These are phyloP conservation scores for Lamellibrachia columna DNA, from an alignment of 2,888 invertebrate species.

Conservation along the genomic window DNA sequence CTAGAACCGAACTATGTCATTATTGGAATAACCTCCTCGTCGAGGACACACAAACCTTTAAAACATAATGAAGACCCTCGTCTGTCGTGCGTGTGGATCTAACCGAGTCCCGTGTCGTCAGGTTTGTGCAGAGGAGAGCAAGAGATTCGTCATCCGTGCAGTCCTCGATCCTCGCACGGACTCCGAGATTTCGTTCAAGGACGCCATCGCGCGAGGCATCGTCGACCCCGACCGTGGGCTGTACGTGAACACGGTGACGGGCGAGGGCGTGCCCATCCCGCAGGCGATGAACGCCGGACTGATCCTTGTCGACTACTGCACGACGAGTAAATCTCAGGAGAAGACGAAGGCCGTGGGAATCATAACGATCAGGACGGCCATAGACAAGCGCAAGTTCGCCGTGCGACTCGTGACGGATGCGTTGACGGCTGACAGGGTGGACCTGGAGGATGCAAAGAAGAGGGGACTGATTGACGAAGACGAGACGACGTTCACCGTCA, in stretches of 20 bases:
- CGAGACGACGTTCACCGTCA: conserved; percentile 28
- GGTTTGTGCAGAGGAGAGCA: conserved; percentile 33
- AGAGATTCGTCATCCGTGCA: conserved; percentile 36
- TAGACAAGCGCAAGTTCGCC: conserved; percentile 34
- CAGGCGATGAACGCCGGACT: conserved; percentile 37
- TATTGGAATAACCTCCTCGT: no score
- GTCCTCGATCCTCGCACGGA: conserved; percentile 41
- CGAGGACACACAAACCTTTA: neutral
- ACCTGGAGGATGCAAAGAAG: conserved; percentile 37
- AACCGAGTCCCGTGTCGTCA: neutral
- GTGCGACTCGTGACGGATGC: conserved; percentile 38
- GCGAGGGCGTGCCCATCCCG: conserved; percentile 37
- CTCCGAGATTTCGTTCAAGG: conserved; percentile 37
- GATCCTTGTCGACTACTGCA: conserved; percentile 41
- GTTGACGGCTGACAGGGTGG: conserved; percentile 36
- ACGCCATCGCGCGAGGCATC: conserved; percentile 40
- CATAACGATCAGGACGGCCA: conserved; percentile 36
- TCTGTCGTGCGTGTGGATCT: neutral
- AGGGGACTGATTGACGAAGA: conserved; percentile 38
- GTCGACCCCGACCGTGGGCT: conserved; percentile 33
- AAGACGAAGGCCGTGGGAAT: conserved; percentile 48
- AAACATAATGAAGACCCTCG: neutral
- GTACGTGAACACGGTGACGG: conserved; percentile 35
- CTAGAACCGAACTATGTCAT: no score
- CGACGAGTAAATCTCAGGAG: conserved; percentile 53